phyloP scores from a whole-genome alignment of 2,113 vertebrate genomes.

The Pseudois nayaur region DNA sequence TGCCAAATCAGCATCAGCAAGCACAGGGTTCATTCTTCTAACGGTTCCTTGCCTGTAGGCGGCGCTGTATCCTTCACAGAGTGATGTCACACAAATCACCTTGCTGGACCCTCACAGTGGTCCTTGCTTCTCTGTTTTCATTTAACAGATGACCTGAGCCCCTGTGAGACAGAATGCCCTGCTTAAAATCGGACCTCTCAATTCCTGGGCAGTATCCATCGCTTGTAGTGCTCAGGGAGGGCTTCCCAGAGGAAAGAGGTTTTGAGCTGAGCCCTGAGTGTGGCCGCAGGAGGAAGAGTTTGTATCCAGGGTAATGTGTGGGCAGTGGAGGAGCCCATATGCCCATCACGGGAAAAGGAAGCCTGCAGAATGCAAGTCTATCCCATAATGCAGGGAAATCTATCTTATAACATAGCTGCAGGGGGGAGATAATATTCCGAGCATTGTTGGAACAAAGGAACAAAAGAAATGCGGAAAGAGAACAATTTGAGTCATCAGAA shows the following conservation, averaged over 20 bases:
- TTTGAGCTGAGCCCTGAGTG: neutral
- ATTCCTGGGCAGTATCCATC: neutral
- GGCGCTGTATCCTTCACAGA: neutral
- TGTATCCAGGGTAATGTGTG: neutral
- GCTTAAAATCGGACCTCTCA: neutral
- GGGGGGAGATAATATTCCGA: neutral
- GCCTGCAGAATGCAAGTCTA: neutral
- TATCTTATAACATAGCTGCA: too few relatives aligned
- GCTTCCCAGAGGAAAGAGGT: neutral
- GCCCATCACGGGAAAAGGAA: neutral
- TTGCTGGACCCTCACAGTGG: neutral
- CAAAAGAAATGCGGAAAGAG: neutral
- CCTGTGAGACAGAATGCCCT: neutral
- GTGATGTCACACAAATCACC: neutral
- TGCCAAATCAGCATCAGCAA: too few relatives aligned
- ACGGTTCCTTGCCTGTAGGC: fast-evolving
- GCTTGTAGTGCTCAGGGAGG: neutral
- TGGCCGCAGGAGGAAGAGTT: neutral
- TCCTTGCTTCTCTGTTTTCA: neutral
- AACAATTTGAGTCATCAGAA: neutral
- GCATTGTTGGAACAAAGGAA: neutral
- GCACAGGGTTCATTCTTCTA: neutral
- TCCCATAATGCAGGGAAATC: fast-evolving
- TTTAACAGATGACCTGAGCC: neutral
- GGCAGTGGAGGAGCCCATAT: too few relatives aligned